Evolutionary conservation across 2,113 vertebrate genomes (phyloP), one percentile per base, ranked within the genome.

Genomic region (Muntiacus muntjak): DNA sequence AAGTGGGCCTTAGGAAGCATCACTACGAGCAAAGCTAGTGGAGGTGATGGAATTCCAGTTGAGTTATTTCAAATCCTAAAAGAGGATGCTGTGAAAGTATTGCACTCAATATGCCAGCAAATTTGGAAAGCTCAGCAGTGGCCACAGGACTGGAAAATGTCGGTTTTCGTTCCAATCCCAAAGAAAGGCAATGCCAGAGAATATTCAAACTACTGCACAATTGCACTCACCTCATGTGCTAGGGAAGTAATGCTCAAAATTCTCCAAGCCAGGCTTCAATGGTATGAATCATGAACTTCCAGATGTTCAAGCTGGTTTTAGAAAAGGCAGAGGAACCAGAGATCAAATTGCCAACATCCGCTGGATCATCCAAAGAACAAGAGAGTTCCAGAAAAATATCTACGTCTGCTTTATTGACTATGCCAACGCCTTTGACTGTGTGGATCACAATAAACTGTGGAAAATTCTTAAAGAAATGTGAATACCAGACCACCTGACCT

Each of bases 141-240:
- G 9, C 64, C 64, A 23, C n/a, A 71, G 64, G 19, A 71, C 64
- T 36, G n/a, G 17, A 71, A 71, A 71, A 71, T 1, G 19, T 71
- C 8, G 21, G 64, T 71, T 71, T 71, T 36, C 9, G 5, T 36
- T 71, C n/a, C n/a, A 71, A 9, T 21, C 64, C n/a, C 17, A 71
- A 36, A 21, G n/a, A 71, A 71, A 67, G 64, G 3, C 7, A 67
- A 67, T n/a, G 33, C 4, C 64, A 67, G 19, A n/a, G 33, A 67
- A 0, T 71, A n/a, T 5, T 71, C 9, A 71, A 36, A 71, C 64
- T 23, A 12, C 19, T 0, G 0, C 64, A 12, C 4, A 71, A 1
- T 36, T 71, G 9, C n/a, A 71, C 64, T 71, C 64, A 36, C 1
- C 7, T 23, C 19, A 71, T 5, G 36, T 0, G 9, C 17, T 23